Evolutionary conservation across 2,888 invertebrate genomes (phyloP), one percentile per base, ranked within the genome.

Genomic region (Pristionchus entomophagus): DNA sequence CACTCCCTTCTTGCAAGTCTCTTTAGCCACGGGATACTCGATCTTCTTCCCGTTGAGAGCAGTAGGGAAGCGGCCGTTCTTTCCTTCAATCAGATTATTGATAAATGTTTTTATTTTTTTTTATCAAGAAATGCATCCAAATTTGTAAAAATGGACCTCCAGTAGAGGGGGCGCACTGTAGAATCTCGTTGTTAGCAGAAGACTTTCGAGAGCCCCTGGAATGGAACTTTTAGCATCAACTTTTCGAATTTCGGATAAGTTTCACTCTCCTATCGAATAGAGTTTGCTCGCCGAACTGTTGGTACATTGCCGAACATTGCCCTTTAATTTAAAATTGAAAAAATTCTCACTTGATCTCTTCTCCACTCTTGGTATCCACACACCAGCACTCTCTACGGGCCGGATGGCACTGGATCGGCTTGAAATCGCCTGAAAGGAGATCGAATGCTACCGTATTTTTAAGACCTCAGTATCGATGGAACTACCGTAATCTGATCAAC

Each of bases 301-400:
- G 45, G 14, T 45, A 45, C n/a, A n/a, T n/a, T n/a, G n/a, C n/a
- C n/a, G n/a, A n/a, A 45, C 14, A 45, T 56, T 4, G n/a, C 14
- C n/a, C 22, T 1, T 35, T 53, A 78, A 10, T 19, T 14, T 2
- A 78, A 45, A 19, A 6, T 3, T 8, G 12, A 45, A 77, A 45
- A 77, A 12, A 49, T 6, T 32, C 62, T 45, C 29, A 83, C 83
- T 62, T 83, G 49, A 89, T 84, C 81, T 90, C 90, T 80, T 86
- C 86, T 10, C 91, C 91, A 35, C 85, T 89, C 45, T 81, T 86
- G 5, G 88, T 84, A 56, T 90, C 88, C 26, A 89, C 90, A 86
- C 91, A 91, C 85, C 87, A 90, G 62, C 91, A 91, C 53, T 86
- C 86, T 51, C 88, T 87, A 22, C 86, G 86, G 26, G 56, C 12